Percentiles rank a stretch among this genome's conserved stretches.
These are phyloP conservation scores for Calameuta pallipes DNA, from an alignment of 2,888 invertebrate species.

Conservation along the genomic window DNA sequence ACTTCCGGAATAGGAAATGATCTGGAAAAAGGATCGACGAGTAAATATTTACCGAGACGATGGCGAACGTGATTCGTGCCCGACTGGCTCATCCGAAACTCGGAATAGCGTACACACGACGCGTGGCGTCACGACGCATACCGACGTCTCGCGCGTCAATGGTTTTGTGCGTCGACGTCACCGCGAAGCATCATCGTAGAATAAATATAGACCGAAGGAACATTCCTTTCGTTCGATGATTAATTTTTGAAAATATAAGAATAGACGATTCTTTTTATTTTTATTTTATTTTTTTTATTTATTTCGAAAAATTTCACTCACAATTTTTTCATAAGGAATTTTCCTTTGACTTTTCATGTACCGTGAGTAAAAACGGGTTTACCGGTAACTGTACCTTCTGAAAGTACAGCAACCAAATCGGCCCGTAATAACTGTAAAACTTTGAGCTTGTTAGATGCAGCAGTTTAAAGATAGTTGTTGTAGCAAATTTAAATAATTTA, in stretches of 20 bases:
- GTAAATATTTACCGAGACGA: background rate
- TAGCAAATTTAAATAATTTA: background rate
- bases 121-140: slow-evolving; percentile 5
- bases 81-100: background rate
- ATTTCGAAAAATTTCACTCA: background rate
- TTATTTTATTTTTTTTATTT: background rate
- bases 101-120: background rate
- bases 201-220: background rate
- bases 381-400: background rate
- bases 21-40: background rate
- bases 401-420: background rate
- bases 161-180: slow-evolving; percentile 3
- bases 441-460: background rate
- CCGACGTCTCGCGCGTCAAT: slow-evolving; percentile 5
- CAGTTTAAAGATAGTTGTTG: background rate
- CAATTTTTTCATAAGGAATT: too few species aligned
- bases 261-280: background rate
- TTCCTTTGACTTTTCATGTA: too few species aligned
- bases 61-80: background rate
- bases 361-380: background rate
- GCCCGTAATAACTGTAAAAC: background rate
- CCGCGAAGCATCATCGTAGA: background rate
- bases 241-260: background rate
- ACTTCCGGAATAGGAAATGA: background rate
- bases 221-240: background rate